Evolutionary conservation across 2,888 invertebrate species (phyloP), one percentile per base, ranked within the genome.

Genomic region (Ormyrus thymus): DNA sequence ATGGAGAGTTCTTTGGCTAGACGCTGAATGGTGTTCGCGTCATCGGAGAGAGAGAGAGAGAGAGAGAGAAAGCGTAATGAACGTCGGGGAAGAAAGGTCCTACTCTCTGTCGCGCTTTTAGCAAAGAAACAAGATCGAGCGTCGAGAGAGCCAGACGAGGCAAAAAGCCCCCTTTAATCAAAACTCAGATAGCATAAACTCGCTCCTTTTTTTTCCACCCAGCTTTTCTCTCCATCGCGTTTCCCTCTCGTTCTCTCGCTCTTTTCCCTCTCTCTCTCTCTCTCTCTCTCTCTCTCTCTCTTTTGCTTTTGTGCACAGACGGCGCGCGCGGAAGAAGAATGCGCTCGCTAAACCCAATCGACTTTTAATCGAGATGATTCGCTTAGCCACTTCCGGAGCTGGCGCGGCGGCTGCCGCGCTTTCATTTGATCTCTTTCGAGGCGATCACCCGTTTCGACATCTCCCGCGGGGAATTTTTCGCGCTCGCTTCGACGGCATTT

Each of bases 131-230:
- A 70, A 68, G 59, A 76, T 70, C 69, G 56, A 75, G 66, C 59
- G 64, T 45, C 29, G 65, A 74, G 65, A 74, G 50, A 76, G 46
- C 10, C 29, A 13, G 53, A 70, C 56, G 48, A 15, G 50, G 70
- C 69, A 76, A 76, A 64, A 76, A 70, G 62, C 70, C 56, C 56
- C 53, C 62, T 76, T 76, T 76, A 76, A 76, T 76, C 76, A 76
- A 76, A 76, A 76, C 70, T 76, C 56, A 6, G 51, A 66, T 68
- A 43, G 69, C 70, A 55, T 69, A 76, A 76, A 70, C 71, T 29
- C 11, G 29, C 43, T 45, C 13, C 48, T 50, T 55, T 62, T 62
- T 65, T 66, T 15, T 7, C 5, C 6, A 29, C 15, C 15, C 43
- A 2, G 29, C 29, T 29, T 29, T 29, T 29, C 43, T 45, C 62